Conservation (phyloP, 2,888 invertebrate genomes). For the Andrena bicolor region DNA sequence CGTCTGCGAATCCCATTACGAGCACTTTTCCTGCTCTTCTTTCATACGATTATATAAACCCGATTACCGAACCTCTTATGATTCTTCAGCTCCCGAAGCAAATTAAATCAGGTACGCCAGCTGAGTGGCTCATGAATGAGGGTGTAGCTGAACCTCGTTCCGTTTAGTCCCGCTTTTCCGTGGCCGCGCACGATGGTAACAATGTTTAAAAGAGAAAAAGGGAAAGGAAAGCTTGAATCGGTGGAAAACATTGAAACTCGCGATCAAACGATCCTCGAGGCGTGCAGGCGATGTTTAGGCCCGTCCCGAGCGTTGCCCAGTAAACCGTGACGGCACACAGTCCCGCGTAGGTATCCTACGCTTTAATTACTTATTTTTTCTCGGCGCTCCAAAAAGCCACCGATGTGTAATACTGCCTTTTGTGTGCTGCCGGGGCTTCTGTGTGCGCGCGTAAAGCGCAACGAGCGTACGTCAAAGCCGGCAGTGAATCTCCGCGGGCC, state of each 20-base stretch:
- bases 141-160: background rate
- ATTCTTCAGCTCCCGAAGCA: background rate
- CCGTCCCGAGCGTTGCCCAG: slow-evolving; percentile 19
- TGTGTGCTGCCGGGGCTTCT: slow-evolving; percentile 38
- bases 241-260: background rate
- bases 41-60: slow-evolving; percentile 1
- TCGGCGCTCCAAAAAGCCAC: slow-evolving; percentile 80
- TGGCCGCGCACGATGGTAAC: background rate
- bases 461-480: slow-evolving; percentile 57
- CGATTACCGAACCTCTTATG: background rate
- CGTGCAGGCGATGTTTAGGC: slow-evolving; percentile 15
- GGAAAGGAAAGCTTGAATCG: background rate
- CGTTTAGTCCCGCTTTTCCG: background rate
- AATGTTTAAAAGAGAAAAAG: background rate
- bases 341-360: slow-evolving; percentile 46
- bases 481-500: slow-evolving; percentile 68
- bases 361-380: slow-evolving; percentile 77
- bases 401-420: slow-evolving; percentile 74
- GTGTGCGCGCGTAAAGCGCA: slow-evolving; percentile 50
- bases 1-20: background rate
- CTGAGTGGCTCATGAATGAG: background rate
- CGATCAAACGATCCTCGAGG: slow-evolving; percentile 31
- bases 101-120: background rate
- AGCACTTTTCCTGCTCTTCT: background rate
- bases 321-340: slow-evolving; percentile 62